Evolutionary conservation across 2,888 invertebrate species (phyloP), one percentile per base, ranked within the genome.

Genomic region (Acrobasis suavella): DNA sequence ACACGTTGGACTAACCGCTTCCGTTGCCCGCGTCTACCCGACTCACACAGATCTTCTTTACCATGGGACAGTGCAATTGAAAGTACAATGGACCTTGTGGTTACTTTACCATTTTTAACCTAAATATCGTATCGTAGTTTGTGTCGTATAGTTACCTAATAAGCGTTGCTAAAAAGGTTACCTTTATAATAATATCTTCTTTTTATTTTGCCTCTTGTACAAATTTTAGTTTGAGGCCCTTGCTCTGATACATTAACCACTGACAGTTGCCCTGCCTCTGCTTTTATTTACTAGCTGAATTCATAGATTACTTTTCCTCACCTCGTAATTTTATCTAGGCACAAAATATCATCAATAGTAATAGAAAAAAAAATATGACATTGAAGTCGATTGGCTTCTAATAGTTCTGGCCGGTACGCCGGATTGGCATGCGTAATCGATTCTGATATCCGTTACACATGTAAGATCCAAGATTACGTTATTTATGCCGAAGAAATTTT

Each of bases 1-100:
- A 78, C 91, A 90, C 88, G 80, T 90, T 88, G 78, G 42, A 10
- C 54, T 15, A 76, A 73, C 76, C 75, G 75, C 81, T 85, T 88
- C 86, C 85, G 83, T 76, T 73, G 72, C 62, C 67, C 32, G 46
- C 46, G 49, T 38, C 15, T 10, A 22, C 12, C 42, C 46, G 14
- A 17, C 56, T 22, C 37, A 37, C 17, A 60, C 50, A 50, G 58
- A 37, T 50, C 59, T 37, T 17, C 9, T 50, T 14, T 17, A 56
- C 56, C 56, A 56, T 17, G 17, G 9, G 51, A 51, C 17, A 22
- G 46, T 46, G 46, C 12, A 10, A 42, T 42, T 42, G 42, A 42
- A 42, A 42, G 10, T 42, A 12, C 42, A 42, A 42, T 46, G 10
- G 12, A 14, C 46, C n/a, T 46, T 46, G 46, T n/a, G 46, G 46